Evolutionary conservation across 1,140 invertebrate species (phyloP), one percentile per base, ranked within the genome.

Genomic region (Lepidurus packardi): DNA sequence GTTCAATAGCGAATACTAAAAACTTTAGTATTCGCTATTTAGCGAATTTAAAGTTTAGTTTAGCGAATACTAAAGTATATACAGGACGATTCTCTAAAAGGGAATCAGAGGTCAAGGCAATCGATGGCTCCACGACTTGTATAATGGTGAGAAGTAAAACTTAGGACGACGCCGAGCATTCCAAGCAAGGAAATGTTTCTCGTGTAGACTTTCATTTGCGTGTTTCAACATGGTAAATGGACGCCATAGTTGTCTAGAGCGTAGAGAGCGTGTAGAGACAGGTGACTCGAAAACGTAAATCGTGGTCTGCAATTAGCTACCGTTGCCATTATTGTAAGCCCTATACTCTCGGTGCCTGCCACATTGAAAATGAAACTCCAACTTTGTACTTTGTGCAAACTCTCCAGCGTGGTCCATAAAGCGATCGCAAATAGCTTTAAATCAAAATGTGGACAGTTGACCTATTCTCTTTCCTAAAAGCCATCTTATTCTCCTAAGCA

Each of bases 201-300:
- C 53, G 21, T 65, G 53, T 65, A 21, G n/a, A 16, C 53, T 65
- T 65, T 65, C 53, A 65, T 65, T 65, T 65, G 53, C 53, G 53
- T 65, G 53, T 21, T 65, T 65, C 9, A 21, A 21, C 21, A 16
- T 65, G 53, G 53, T 13, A 65, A 65, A n/a, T 65, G 53, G 53
- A 65, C 16, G 16, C 16, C 16, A 65, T n/a, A 65, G 4, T 65
- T 65, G 53, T 34, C 34, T 34, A 34, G 34, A 34, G 53, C 5
- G 11, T 8, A 65, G 47, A 13, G 47, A 65, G 47, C 53, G 53
- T 65, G 53, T 65, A 65, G n/a, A n/a, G 53, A n/a, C 53, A 65
- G 21, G 53, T 10, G 53, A 21, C 7, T 65, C 53, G 21, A 65
- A 8, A 65, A 65, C 16, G n/a, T n/a, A 7, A n/a, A 7, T 21